Evolutionary conservation across 2,888 invertebrate species (phyloP), one percentile per base, ranked within the genome.

Genomic region (Selenia dentaria): DNA sequence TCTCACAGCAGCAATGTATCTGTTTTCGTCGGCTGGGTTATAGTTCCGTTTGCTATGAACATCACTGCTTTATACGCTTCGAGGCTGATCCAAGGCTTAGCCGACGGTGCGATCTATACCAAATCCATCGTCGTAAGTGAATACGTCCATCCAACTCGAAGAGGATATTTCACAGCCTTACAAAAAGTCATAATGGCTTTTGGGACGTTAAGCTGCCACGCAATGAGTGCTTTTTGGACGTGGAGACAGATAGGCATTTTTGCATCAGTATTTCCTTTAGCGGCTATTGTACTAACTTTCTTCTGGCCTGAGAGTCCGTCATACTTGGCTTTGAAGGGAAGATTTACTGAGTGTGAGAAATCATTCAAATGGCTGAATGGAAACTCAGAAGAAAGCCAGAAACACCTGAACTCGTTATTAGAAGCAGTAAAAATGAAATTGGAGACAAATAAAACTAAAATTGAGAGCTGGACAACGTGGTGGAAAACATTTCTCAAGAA

Each of bases 261-360:
- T 16, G 50, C 65, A 1, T 50, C 62, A 4, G 10, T 60, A 0
- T 39, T 58, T 0, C 38, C 58, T 6, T 13, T 54, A 1, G 0
- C 59, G 0, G 38, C 65, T 0, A 35, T 66, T 1, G 9, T 71
- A 0, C 4, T 70, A n/a, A 64, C 70, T 0, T 39, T 59, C 0
- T 60, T 66, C n/a, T 79, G 75, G 70, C 66, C 67, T 0, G 79
- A 79, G 38, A 79, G 77, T 22, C 79, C 78, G 0, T 61, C 69
- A 0, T 69, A 52, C 40, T 56, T 70, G 6, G 79, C 74, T 0
- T 48, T 70, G 46, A 73, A 62, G 43, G 76, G 74, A 2, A 60
- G 58, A 14, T 74, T 63, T 45, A 54, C 54, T 2, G 74, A 76
- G n/a, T 75, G 73, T 36, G 51, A 64, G 12, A 51, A 58, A 29